Base-by-base conservation (phyloP, 2,888 invertebrate genomes). In the Griposia aprilina region DNA sequence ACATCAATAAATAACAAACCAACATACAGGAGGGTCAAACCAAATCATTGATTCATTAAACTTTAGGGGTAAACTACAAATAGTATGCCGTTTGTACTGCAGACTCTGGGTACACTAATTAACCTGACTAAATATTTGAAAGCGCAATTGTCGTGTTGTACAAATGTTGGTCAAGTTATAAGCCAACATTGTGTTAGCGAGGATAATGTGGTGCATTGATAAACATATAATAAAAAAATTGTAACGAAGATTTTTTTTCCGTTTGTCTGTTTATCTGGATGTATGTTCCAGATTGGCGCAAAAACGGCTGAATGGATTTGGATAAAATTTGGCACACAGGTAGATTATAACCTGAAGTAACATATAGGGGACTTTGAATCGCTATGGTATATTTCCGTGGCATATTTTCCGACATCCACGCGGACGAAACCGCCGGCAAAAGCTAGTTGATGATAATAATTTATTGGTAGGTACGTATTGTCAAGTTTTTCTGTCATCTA, bases 1-100 rank as follows among this genome's bases (percentile, higher is more conserved):
- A 92, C 94, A 94, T 96, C 94, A 95, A 96, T 96, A 96, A 95
- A 95, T 96, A 96, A 96, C 93, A 92, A 92, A 90, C 92, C 88
- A 90, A 90, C 90, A 91, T 91, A 90, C 85, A 89, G 83, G 89
- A 93, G 93, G 95, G 94, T 94, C 94, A 94, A 92, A 90, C 89
- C 85, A 92, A 94, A 95, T 94, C 93, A 94, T 94, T 94, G 93
- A 94, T 94, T 96, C 94, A 95, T 95, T 95, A 94, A 96, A 95
- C 94, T 94, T 94, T 93, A 92, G 94, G 93, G 93, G 91, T 88
- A 81, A 88, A 82, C 89, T 91, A 90, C 92, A 93, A 93, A 94
- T 92, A 93, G 90, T 89, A 89, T 90, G 88, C 90, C 89, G 91
- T 91, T 91, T 91, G 92, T 91, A 88, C 90, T 87, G 84, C 89